Base-by-base conservation (phyloP, 2,797 vertebrate species). In the Synanceia verrucosa region DNA sequence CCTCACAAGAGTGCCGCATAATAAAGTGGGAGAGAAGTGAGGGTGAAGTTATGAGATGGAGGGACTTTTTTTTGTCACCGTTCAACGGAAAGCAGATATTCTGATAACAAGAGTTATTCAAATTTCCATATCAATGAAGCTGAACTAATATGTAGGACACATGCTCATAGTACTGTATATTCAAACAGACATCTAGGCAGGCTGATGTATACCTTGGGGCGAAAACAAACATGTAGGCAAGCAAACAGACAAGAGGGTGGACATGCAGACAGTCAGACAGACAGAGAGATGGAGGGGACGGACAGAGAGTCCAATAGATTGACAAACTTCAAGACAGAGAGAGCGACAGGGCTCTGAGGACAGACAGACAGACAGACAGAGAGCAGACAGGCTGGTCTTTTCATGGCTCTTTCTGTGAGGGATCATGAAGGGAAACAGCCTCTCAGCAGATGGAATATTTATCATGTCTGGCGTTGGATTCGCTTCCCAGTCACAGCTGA, bases 371-470 rank as follows among this genome's bases (percentile, higher is more conserved):
- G 72, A 43, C 5, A 76, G 57, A 78, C 75, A 83, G 67, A 67
- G 73, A 88, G 73, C 69, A 82, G 68, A 79, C 87, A 81, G 73
- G 62, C 81, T 76, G 87, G 72, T 83, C 75, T 87, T 87, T 86
- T 92, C 88, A 89, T 86, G 88, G 82, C 85, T 91, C 82, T 74
- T 87, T 86, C 88, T 89, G 85, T 77, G 56, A 69, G 58, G 74
- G 83, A 86, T 83, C 78, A 81, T 67, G 76, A 79, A 81, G 82
- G 73, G 82, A 79, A 73, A 52, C 77, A 70, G 80, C 78, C 78
- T 82, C 78, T 85, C 86, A 74, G 86, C 88, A 91, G 89, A 89
- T 89, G 88, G 91, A 90, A 89, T 90, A 88, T 89, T 91, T 86
- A 92, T 89, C 86, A 81, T 46, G 76, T 88, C 84, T 87, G 88